phyloP scores from a whole-genome alignment of 2,888 invertebrate genomes.

The Mesopsocus fuscifrons region DNA sequence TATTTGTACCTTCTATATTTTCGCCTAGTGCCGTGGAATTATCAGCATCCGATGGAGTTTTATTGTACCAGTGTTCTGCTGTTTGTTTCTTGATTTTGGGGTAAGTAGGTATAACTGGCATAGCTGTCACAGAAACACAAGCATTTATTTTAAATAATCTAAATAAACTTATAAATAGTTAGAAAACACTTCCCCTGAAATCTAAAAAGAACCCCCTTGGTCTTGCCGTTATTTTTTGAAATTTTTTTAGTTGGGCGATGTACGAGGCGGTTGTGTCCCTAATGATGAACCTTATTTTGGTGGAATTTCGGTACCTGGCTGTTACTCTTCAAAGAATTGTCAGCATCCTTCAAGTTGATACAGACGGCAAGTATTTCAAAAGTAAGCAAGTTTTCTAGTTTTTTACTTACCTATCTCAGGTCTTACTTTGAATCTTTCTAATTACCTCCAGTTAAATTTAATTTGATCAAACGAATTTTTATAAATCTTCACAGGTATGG shows the following conservation, averaged over 20 bases:
- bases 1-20: no score
- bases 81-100: no score
- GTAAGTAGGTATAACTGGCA: no score
- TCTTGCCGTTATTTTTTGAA: not conserved
- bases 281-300: not conserved
- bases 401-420: no score
- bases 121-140: no score
- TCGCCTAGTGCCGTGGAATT: no score
- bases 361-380: not conserved
- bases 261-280: not conserved
- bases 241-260: not conserved
- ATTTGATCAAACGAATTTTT: not conserved
- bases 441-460: no score
- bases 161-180: not conserved
- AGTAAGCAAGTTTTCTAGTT: no score
- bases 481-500: no score
- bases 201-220: not conserved
- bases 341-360: not conserved
- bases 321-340: not conserved
- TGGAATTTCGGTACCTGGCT: not conserved
- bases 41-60: no score
- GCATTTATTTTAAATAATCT: not conserved
- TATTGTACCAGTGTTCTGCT: no score
- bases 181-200: not conserved
- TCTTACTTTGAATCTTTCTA: no score